A percentile compares a stretch with the other conserved stretches of the same genome.
Conservation (phyloP, 2,888 invertebrate genomes). For the Lymantria monacha region DNA sequence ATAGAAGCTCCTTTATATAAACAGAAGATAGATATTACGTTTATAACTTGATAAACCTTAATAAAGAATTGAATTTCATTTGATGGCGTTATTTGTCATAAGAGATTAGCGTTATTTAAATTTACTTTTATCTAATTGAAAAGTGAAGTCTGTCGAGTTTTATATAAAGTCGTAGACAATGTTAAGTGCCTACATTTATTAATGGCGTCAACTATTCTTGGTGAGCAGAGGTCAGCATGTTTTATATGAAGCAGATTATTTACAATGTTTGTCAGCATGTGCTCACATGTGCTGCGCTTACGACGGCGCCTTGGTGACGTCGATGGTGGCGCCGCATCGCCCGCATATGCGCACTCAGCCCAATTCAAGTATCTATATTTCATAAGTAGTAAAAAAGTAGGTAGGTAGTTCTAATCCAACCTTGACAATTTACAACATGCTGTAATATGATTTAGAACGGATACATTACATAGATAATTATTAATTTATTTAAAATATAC, state of each 20-base stretch:
- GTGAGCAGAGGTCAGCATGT: conserved; percentile 52
- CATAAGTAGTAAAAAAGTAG: conserved; percentile 34
- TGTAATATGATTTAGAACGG: conserved; percentile 19
- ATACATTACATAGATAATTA: conserved; percentile 13
- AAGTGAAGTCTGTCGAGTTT: neutral
- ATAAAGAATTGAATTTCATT: too few relatives aligned
- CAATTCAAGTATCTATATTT: conserved; percentile 37
- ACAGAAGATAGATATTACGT: too few relatives aligned
- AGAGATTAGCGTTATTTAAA: neutral
- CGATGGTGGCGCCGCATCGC: conserved; percentile 28
- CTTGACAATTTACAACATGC: conserved; percentile 30
- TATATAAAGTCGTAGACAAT: conserved; percentile 2
- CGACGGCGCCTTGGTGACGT: conserved; percentile 43
- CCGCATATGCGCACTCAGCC: conserved; percentile 50
- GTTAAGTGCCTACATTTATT: conserved; percentile 13
- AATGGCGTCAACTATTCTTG: conserved; percentile 22
- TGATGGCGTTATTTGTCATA: too few relatives aligned
- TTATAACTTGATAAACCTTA: too few relatives aligned
- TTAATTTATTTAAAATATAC: conserved; percentile 9
- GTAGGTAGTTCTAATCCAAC: conserved; percentile 17
- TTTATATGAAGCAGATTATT: conserved; percentile 49
- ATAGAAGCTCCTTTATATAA: too few relatives aligned
- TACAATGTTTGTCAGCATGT: conserved; percentile 50
- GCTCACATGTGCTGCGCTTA: conserved; percentile 56
- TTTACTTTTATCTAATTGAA: neutral